Base-by-base conservation (phyloP, 2,113 vertebrate species). In the Dendrocopos noguchii region DNA sequence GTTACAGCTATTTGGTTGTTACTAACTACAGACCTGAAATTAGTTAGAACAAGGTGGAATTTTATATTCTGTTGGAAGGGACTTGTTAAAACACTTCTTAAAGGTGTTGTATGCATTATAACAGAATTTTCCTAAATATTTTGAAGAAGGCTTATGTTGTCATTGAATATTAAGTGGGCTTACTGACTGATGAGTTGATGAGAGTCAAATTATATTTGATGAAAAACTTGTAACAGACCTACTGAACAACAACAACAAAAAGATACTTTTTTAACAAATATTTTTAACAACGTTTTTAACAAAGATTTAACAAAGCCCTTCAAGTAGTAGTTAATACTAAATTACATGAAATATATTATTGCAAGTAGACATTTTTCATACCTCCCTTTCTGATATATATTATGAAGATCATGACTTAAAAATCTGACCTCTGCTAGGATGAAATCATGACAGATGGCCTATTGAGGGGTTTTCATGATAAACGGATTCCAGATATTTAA, bases 401-500 rank as follows among this genome's bases (percentile, higher is more conserved):
- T 74, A 27, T 60, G 15, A 83, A 61, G 55, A 63, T 67, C 20
- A 33, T 59, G 24, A 52, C 22, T 85, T 82, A 84, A 4, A 25
- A 25, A 57, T 56, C 81, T 75, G 70, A 75, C 65, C 67, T 75
- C 27, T n/a, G 12, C 77, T 63, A 36, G 61, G 21, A 91, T 46
- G 55, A 87, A 77, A 46, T 74, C 28, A 18, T 55, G 68, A 79
- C 94, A 94, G 92, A 85, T 94, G 94, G 80, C 13, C 31, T 74
- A 42, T 60, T 87, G 28, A 70, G 74, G 53, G 36, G 67, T 95
- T 90, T 85, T 57, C 53, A 78, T 74, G 94, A 60, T 94, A 91
- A 96, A 95, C 4, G 19, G 91, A 95, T 96, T 89, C 67, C 2
- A 2, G 44, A 85, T 85, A 60, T 85, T 94, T 94, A 87, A 88